These are phyloP conservation scores for Coenonympha arcania DNA, from an alignment of 2,888 invertebrate species.

Conservation along the genomic window DNA sequence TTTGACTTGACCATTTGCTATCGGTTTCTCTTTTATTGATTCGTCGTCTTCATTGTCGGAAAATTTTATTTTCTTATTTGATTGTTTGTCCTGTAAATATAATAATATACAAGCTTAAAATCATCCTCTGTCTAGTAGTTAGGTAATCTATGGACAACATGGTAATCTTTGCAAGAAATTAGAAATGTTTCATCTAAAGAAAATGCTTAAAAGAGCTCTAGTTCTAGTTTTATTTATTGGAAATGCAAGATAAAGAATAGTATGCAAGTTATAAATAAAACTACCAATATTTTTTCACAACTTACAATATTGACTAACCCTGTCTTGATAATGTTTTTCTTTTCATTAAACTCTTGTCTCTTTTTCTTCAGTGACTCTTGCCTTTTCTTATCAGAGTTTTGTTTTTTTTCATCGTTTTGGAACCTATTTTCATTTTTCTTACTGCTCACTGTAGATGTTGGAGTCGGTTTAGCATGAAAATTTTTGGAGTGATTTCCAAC, in stretches of 20 bases:
- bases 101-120: too few species aligned
- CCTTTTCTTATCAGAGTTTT: slow-evolving; percentile 65
- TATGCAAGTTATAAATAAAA: not conserved
- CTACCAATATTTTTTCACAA: slow-evolving; percentile 24
- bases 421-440: slow-evolving; percentile 8
- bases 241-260: too few species aligned
- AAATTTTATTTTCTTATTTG: slow-evolving; percentile 78
- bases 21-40: slow-evolving; percentile 15
- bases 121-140: too few species aligned
- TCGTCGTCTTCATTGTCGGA: slow-evolving; percentile 61
- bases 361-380: slow-evolving; percentile 78
- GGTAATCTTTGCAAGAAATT: too few species aligned
- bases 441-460: not conserved
- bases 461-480: not conserved
- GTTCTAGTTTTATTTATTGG: too few species aligned
- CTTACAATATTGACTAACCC: slow-evolving; percentile 77
- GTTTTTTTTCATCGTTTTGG: slow-evolving; percentile 24
- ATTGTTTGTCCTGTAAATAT: slow-evolving; percentile 65
- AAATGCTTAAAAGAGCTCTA: too few species aligned
- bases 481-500: slow-evolving; percentile 1
- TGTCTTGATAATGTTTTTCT: slow-evolving; percentile 77
- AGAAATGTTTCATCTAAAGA: too few species aligned
- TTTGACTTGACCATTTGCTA: slow-evolving; percentile 17
- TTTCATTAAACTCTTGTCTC: slow-evolving; percentile 76
- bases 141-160: too few species aligned